Base-by-base conservation (phyloP, 92 coral and sea anemone species). In the Virgularia gustaviana region DNA sequence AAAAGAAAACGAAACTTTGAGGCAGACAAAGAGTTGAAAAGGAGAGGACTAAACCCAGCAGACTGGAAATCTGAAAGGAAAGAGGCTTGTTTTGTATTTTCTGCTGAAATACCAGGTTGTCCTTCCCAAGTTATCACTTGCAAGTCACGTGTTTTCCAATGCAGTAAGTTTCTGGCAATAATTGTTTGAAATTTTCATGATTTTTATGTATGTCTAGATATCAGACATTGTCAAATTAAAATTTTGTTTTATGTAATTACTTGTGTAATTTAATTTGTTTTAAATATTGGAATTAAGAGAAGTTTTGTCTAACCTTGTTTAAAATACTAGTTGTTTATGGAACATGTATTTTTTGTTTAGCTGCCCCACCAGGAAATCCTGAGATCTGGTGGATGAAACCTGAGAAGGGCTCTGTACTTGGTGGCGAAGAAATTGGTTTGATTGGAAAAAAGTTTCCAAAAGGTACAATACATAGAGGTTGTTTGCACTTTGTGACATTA, bases 361-460 rank as follows among this genome's bases (percentile, higher is more conserved):
- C 96, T 89, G 99, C 96, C 64, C 88, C 99, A 19, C 86, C 99
- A 57, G 99, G 99, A 49, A 89, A 81, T 57, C 99, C 99, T 30
- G 99, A 94, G 67, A 90, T 94, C 77, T 89, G 92, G 99, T 94
- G 99, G 99, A 88, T 96, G 85, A 94, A 95, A 77, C 79, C 88
- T 35, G 81, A 77, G 45, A 86, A 94, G 87, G 99, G 99, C 73
- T 94, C 88, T 37, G 99, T 80, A 41, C 85, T 83, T 39, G 99
- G 99, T 38, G 89, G 89, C 29, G 95, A 89, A 49, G 99, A 94
- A 78, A 78, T 94, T 85, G 99, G 99, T 76, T 88, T 94, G 30
- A 94, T 94, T 86, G 99, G 99, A 34, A 94, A 94, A 78, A 94
- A 94, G 67, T 94, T 94, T 82, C 96, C 83, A 62, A 77, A 95